Base-by-base conservation (phyloP, 64 coral and sea anemone species). In the Platygyra sinensis region DNA sequence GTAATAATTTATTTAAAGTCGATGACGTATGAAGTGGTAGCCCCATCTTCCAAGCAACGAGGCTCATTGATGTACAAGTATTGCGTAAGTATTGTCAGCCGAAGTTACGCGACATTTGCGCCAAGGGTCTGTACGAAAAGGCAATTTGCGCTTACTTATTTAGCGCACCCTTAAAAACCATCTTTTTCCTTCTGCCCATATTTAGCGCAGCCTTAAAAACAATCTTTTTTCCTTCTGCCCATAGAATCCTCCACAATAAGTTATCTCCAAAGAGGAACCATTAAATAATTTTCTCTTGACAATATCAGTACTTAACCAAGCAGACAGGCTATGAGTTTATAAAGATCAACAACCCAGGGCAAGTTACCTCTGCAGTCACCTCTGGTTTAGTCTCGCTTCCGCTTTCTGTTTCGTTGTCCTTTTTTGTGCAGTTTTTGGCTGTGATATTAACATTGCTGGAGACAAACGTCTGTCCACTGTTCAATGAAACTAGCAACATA, bases 361-460 rank as follows among this genome's bases (percentile, higher is more conserved):
- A 11, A 69, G 25, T 69, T 67, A 28, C 5, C 65, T 9, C 33
- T 1, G 33, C 33, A 36, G 33, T 36, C 65, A 69, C 65, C 65
- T 69, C 65, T 69, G 65, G 65, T 69, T 24, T 10, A 9, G 17
- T 65, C 1, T n/a, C 65, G 22, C n/a, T 8, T 27, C n/a, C 65
- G 9, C 24, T 27, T 69, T 28, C 65, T 9, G 10, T 29, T 69
- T 10, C 65, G 22, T 69, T 69, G 0, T 6, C 73, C 30, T 46
- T 46, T 46, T 46, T 5, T 36, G 62, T 31, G 38, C 81, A 85
- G 24, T 85, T 85, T 50, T 85, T 85, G 49, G 81, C 63, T 52
- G 81, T 51, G 25, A 85, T 85, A 42, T 85, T 71, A 2, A 85
- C 81, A 24, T 85, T 72, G 46, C 81, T 85, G 63, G 81, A 85